A percentile compares a stretch with the other conserved stretches of the same genome.
Conservation (phyloP, 2,888 invertebrate genomes). For the Patella ulyssiponensis region DNA sequence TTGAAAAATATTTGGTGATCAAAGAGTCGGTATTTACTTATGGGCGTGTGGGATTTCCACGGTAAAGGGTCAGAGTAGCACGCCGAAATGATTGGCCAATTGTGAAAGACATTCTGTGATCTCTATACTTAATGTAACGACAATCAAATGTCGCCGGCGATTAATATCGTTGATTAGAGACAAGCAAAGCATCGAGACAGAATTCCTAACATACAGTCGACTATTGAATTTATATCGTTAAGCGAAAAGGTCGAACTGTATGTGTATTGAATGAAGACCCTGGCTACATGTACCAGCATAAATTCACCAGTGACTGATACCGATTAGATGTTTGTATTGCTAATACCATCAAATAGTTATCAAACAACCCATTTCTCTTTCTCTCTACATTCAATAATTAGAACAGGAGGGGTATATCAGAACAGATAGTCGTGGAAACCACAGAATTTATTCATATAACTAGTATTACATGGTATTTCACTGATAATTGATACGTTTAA, state of each 20-base stretch:
- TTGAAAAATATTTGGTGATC: constrained; percentile 17
- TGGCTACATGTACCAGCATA: too few relatives aligned
- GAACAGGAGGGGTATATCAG: too few relatives aligned
- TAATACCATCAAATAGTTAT: background rate
- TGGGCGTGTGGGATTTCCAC: constrained; percentile 28
- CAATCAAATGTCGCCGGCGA: constrained; percentile 24
- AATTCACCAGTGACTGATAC: background rate
- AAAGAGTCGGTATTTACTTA: constrained; percentile 30
- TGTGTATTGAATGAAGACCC: too few relatives aligned
- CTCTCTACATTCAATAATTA: too few relatives aligned
- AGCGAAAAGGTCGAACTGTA: background rate
- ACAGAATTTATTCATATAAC: too few relatives aligned
- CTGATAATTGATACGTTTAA: too few relatives aligned
- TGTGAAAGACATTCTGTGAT: constrained; percentile 20
- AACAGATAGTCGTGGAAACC: too few relatives aligned
- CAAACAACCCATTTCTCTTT: too few relatives aligned
- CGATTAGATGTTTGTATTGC: background rate
- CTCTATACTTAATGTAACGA: constrained; percentile 16
- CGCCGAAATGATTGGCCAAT: constrained; percentile 11
- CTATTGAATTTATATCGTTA: background rate
- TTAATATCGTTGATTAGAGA: constrained; percentile 17
- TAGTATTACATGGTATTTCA: too few relatives aligned
- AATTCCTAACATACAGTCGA: background rate
- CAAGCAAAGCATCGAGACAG: background rate
- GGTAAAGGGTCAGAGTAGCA: constrained; percentile 10